A percentile compares a stretch with the other conserved stretches of the same genome.
Conservation (phyloP, 2,797 vertebrate species). For the Chrosomus eos region DNA sequence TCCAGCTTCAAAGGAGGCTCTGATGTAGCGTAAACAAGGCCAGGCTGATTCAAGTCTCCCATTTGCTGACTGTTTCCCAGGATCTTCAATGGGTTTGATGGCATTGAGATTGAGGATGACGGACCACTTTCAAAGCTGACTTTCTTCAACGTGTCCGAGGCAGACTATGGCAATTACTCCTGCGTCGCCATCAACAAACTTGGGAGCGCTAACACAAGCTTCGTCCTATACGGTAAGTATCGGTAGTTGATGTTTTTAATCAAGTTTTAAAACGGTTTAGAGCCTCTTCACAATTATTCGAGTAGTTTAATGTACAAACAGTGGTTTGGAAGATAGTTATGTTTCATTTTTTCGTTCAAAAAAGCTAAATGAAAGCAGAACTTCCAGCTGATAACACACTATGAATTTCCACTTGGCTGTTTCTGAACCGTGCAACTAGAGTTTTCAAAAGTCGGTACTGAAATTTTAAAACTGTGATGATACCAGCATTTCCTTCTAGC, state of each 20-base stretch:
- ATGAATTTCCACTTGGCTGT: background rate
- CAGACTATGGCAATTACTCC: conserved; percentile 96
- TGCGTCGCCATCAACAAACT: conserved; percentile 93
- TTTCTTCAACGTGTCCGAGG: conserved; percentile 94
- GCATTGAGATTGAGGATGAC: conserved; percentile 84
- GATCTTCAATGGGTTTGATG: conserved; percentile 82
- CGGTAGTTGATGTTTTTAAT: background rate
- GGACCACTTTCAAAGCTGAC: conserved; percentile 89
- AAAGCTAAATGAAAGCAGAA: background rate
- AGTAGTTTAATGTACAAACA: background rate
- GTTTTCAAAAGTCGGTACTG: too few species aligned
- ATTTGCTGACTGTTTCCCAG: conserved; percentile 66
- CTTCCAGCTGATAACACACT: background rate
- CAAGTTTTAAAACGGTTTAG: background rate
- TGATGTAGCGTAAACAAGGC: conserved; percentile 47
- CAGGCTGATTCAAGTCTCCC: conserved; percentile 35
- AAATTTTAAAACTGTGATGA: too few species aligned
- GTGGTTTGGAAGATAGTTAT: background rate
- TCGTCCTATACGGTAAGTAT: conserved; percentile 91
- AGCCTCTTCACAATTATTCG: background rate
- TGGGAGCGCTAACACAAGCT: conserved; percentile 90
- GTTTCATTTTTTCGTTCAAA: background rate
- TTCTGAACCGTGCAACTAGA: background rate
- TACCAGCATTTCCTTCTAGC: too few species aligned
- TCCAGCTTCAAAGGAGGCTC: conserved; percentile 52